Evolutionary conservation across 1,140 invertebrate species (phyloP).

Genomic region (Euglossa dilemma): DNA sequence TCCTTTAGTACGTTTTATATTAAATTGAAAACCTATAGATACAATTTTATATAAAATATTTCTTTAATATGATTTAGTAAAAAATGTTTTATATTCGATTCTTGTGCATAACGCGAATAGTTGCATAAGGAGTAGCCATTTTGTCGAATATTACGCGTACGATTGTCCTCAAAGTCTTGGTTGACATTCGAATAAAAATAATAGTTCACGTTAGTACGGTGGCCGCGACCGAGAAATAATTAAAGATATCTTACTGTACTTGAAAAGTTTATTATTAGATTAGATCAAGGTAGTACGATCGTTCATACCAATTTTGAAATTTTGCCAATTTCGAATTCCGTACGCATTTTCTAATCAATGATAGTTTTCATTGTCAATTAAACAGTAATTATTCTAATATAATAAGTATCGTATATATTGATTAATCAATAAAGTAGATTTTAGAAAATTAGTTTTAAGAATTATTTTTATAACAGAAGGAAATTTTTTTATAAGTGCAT

Average conservation of each 20-base stretch:
- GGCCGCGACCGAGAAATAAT: constrained; percentile 57
- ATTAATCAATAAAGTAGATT: background rate
- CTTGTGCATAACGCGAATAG: background rate
- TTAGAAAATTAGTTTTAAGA: background rate
- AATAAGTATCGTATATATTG: background rate
- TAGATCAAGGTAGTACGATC: constrained; percentile 24
- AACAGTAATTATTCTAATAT: constrained; percentile 43
- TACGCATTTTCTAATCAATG: constrained; percentile 40
- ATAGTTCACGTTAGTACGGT: constrained; percentile 33
- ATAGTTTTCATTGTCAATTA: background rate
- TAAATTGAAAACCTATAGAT: background rate
- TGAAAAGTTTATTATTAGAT: constrained; percentile 55
- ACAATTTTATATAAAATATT: background rate
- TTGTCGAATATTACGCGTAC: constrained; percentile 67
- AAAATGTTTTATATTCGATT: background rate
- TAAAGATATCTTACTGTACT: constrained; percentile 36
- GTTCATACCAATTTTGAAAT: constrained; percentile 42
- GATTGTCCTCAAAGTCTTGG: constrained; percentile 54
- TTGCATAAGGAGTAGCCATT: constrained; percentile 78
- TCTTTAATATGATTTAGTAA: background rate
- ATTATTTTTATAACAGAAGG: background rate
- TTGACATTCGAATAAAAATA: constrained; percentile 57
- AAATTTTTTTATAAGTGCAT: background rate
- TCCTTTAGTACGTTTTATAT: no score
- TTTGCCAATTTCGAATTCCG: constrained; percentile 32